phyloP scores from a whole-genome alignment of 1,140 invertebrate species.

The Heterodera schachtii region DNA sequence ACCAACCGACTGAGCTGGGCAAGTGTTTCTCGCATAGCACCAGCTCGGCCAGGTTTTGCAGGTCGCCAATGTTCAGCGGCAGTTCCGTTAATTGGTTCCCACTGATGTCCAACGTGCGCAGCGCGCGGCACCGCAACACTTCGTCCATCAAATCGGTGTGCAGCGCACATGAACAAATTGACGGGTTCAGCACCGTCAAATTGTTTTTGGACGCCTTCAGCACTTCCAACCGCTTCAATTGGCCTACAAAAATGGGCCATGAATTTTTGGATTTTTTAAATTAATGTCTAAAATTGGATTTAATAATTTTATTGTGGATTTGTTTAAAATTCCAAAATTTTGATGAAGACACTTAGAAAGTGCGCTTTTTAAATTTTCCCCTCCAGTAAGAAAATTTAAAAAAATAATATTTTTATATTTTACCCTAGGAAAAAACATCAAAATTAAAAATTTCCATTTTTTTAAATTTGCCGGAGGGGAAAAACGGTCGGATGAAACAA shows the following conservation, averaged over 20 bases:
- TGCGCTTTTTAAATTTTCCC: no score
- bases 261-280: slow-evolving; percentile 69
- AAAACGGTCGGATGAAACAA: no score
- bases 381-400: no score
- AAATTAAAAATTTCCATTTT: no score
- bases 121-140: slow-evolving; percentile 78
- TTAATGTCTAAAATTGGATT: slow-evolving; percentile 72
- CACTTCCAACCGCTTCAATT: slow-evolving; percentile 82
- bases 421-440: no score
- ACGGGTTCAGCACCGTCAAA: slow-evolving; percentile 81
- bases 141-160: slow-evolving; percentile 85
- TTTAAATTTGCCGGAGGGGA: no score
- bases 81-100: slow-evolving; percentile 83
- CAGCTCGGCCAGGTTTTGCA: slow-evolving; percentile 87
- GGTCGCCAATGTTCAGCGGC: slow-evolving; percentile 89
- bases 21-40: slow-evolving; percentile 92
- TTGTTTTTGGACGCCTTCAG: slow-evolving; percentile 96
- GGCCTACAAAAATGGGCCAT: slow-evolving; percentile 84
- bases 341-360: no score
- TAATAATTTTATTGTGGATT: no score
- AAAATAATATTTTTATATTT: no score
- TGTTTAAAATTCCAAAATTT: no score
- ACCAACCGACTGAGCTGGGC: slow-evolving; percentile 80
- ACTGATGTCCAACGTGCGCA: slow-evolving; percentile 79
- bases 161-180: slow-evolving; percentile 95